Evolutionary conservation across 2,888 invertebrate species (phyloP).

Genomic region (Yponomeuta cagnagella): DNA sequence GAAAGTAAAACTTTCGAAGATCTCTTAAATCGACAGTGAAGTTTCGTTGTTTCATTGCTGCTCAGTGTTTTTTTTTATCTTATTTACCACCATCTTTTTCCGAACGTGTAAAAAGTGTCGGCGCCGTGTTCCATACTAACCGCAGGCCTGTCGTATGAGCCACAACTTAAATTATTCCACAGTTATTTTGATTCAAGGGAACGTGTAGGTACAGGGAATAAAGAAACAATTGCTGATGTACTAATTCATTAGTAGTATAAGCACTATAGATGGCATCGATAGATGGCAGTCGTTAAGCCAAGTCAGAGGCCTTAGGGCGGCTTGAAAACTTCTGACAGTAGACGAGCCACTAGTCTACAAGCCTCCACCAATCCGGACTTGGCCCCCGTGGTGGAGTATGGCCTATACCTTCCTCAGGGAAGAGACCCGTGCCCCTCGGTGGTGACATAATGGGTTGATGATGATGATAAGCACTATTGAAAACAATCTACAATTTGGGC

Average conservation of each 20-base stretch:
- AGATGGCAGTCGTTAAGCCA: no score
- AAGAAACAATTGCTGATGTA: no score
- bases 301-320: no score
- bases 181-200: neutral
- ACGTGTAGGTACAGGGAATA: neutral
- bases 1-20: neutral
- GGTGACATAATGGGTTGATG: no score
- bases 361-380: no score
- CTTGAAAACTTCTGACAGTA: no score
- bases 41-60: conserved; percentile 4
- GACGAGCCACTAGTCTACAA: no score
- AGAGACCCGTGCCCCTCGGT: no score
- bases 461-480: neutral
- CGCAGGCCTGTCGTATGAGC: neutral
- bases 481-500: neutral
- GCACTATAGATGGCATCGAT: no score
- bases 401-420: no score
- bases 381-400: no score
- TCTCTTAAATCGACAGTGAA: neutral
- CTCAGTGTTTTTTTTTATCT: conserved; percentile 8
- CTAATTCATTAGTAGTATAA: neutral
- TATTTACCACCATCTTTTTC: conserved; percentile 8
- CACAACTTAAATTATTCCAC: neutral
- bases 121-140: conserved; percentile 1
- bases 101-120: neutral